Evolutionary conservation across 30 jellyfish, hydroid and myxozoan species (phyloP).

Genomic region (Rhopilema esculentum): DNA sequence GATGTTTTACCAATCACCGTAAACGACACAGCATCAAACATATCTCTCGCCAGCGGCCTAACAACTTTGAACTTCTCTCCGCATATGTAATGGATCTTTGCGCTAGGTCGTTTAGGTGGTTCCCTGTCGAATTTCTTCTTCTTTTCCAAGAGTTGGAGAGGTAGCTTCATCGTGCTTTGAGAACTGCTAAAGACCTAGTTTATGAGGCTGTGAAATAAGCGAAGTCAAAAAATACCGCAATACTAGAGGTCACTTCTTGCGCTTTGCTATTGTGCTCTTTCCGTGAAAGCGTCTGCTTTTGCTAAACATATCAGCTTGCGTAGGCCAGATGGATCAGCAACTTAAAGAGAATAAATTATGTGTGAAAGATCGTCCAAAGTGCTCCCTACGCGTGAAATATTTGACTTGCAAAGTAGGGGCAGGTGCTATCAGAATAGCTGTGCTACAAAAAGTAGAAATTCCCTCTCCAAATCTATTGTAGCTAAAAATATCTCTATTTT

Average conservation of each 20-base stretch:
- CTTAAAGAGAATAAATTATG: neutral
- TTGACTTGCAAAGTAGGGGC: neutral
- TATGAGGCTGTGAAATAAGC: neutral
- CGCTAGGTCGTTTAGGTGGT: constrained; percentile 3
- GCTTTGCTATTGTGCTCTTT: neutral
- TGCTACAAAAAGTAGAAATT: neutral
- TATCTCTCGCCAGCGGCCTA: constrained; percentile 24
- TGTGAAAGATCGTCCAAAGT: neutral
- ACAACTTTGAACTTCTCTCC: constrained; percentile 52
- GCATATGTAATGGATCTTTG: constrained; percentile 36
- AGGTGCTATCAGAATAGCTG: neutral
- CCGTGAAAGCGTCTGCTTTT: neutral
- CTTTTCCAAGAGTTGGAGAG: neutral
- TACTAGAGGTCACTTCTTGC: neutral
- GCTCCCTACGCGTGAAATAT: neutral
- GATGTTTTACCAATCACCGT: constrained; percentile 39
- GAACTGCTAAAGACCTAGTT: neutral
- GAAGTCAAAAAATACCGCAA: neutral
- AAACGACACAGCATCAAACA: constrained; percentile 38
- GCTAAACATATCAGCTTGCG: neutral
- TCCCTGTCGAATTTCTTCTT: constrained; percentile 1
- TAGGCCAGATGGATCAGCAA: neutral
- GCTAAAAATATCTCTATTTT: too few relatives aligned
- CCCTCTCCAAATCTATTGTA: neutral
- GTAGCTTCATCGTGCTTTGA: neutral